These are phyloP conservation scores for Incurvaria masculella DNA, from an alignment of 2,888 invertebrate species.

Conservation along the genomic window DNA sequence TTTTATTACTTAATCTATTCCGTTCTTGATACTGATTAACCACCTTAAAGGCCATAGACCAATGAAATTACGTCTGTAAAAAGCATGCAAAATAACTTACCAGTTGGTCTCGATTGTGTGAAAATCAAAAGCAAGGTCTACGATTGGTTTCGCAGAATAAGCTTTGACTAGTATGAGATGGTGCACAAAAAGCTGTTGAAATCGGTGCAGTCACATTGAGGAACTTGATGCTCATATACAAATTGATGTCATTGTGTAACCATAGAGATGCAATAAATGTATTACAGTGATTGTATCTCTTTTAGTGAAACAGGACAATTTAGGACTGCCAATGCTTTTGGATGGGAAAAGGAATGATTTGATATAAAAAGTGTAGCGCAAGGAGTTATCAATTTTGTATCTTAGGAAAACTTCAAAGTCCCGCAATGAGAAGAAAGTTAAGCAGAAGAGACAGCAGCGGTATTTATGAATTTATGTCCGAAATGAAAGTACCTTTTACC, in stretches of 20 bases:
- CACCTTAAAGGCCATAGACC: no score
- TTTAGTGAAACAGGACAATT: no score
- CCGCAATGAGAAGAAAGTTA: conserved; percentile 52
- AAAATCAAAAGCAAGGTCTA: conserved; percentile 11
- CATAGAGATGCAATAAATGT: background rate
- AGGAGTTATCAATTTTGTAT: conserved; percentile 50
- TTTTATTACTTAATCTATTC: no score
- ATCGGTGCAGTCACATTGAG: conserved; percentile 51
- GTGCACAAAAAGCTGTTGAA: conserved; percentile 35
- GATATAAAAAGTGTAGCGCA: conserved; percentile 50
- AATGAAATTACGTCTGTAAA: no score
- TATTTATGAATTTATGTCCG: background rate
- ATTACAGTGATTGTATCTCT: background rate
- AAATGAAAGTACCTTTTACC: background rate
- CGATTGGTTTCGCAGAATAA: background rate
- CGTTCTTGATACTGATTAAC: no score
- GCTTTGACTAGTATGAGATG: conserved; percentile 19
- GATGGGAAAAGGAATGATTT: conserved; percentile 26
- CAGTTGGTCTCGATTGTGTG: background rate
- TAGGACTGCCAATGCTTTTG: conserved; percentile 22
- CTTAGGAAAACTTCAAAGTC: conserved; percentile 29
- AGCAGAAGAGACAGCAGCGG: conserved; percentile 22
- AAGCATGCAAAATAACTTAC: conserved; percentile 2
- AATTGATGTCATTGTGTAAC: no score
- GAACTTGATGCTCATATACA: conserved; percentile 34